Percentiles rank a stretch among this genome's conserved stretches.
These are phyloP conservation scores for Phalacrocorax carbo DNA, from an alignment of 2,113 vertebrate genomes.

Conservation along the genomic window DNA sequence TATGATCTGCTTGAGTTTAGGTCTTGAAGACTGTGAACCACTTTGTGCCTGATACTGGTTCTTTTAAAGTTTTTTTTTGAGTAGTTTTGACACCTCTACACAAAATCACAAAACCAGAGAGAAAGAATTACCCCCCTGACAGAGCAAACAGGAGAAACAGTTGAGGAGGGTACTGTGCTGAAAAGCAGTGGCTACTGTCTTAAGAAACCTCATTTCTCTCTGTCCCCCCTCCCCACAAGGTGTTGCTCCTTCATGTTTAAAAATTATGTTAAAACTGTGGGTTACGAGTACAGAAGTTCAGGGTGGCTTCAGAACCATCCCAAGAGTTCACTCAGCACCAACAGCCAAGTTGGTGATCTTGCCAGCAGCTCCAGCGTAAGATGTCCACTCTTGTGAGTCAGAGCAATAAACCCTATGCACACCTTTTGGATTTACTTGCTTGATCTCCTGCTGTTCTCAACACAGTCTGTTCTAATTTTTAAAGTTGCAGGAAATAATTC, in stretches of 20 bases:
- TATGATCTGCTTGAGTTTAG: neutral
- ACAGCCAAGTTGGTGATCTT: neutral
- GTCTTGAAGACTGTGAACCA: neutral
- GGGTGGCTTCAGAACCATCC: neutral
- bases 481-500: neutral
- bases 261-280: neutral
- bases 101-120: neutral
- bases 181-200: neutral
- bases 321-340: neutral
- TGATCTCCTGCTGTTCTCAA: neutral
- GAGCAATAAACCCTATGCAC: neutral
- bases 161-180: neutral
- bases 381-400: neutral
- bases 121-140: neutral
- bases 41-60: neutral
- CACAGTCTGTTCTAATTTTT: neutral
- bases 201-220: neutral
- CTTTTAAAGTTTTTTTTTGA: neutral
- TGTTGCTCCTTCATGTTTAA: neutral
- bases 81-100: neutral
- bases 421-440: neutral
- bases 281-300: neutral
- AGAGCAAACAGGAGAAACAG: neutral
- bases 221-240: neutral
- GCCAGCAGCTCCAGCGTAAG: neutral